phyloP scores from a whole-genome alignment of 92 coral and sea anemone species.

The Zoanthus sociatus region DNA sequence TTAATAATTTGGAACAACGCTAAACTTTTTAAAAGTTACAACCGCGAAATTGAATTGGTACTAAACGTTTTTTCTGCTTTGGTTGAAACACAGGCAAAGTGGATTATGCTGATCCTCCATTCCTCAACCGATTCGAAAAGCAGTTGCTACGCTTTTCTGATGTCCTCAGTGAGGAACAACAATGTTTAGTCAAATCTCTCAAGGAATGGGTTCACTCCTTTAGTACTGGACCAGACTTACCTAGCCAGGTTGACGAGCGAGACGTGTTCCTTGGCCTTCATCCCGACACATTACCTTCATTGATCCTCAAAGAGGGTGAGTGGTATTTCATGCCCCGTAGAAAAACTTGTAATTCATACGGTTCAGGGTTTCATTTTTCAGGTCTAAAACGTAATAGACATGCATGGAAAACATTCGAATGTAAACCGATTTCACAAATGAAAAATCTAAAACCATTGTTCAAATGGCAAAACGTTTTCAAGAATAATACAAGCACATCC shows the following conservation, averaged over 20 bases:
- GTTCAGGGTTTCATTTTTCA: neutral
- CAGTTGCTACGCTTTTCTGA: slow-evolving; percentile 59
- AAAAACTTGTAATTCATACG: too few relatives aligned
- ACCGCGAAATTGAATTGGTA: too few relatives aligned
- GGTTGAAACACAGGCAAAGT: slow-evolving; percentile 36
- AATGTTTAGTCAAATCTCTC: slow-evolving; percentile 29
- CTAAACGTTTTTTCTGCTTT: too few relatives aligned
- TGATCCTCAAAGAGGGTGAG: slow-evolving; percentile 41
- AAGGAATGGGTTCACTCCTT: slow-evolving; percentile 37
- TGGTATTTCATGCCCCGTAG: too few relatives aligned
- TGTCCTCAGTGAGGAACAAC: slow-evolving; percentile 42
- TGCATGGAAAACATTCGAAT: too few relatives aligned
- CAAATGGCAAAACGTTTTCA: too few relatives aligned
- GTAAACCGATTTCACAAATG: too few relatives aligned
- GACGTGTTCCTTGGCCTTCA: slow-evolving; percentile 57
- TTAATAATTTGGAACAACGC: neutral
- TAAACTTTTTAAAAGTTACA: neutral
- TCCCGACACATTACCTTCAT: slow-evolving; percentile 49
- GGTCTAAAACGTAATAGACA: neutral
- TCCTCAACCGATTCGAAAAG: slow-evolving; percentile 64
- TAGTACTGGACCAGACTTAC: slow-evolving; percentile 29
- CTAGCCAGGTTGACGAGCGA: slow-evolving; percentile 35
- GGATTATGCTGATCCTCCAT: slow-evolving; percentile 58
- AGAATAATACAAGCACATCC: too few relatives aligned
- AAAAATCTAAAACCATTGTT: too few relatives aligned